Conservation (phyloP, 2,797 vertebrate genomes). For the Sciurus vulgaris region DNA sequence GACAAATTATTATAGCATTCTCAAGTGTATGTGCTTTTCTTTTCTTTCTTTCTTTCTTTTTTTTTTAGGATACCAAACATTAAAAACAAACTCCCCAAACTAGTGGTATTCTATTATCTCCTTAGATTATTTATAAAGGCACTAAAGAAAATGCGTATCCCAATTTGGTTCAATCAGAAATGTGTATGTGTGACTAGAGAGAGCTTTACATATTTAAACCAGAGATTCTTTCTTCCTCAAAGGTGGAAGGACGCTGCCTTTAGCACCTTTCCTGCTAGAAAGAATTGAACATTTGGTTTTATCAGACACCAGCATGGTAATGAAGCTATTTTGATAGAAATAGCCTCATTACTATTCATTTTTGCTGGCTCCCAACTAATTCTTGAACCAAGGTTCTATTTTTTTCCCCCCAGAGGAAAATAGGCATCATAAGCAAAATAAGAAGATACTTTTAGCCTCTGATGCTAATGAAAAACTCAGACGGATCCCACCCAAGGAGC, state of each 20-base stretch:
- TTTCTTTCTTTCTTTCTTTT: not conserved
- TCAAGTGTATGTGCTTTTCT: constrained; percentile 50
- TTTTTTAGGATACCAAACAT: constrained; percentile 69
- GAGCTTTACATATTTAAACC: constrained; percentile 87
- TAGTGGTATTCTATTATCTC: constrained; percentile 75
- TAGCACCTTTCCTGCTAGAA: constrained; percentile 87
- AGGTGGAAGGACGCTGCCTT: constrained; percentile 87
- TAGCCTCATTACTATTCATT: constrained; percentile 90
- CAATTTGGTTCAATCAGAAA: constrained; percentile 66
- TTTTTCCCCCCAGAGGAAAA: constrained; percentile 69
- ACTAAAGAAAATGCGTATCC: constrained; percentile 74
- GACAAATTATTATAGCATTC: constrained; percentile 81
- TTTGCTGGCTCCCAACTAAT: constrained; percentile 88
- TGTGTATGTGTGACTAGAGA: constrained; percentile 69
- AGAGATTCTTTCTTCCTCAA: constrained; percentile 86
- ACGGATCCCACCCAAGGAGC: not conserved
- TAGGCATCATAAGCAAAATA: constrained; percentile 66
- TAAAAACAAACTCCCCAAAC: constrained; percentile 46
- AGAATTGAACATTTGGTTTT: constrained; percentile 90
- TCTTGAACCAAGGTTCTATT: constrained; percentile 88
- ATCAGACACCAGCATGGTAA: constrained; percentile 89
- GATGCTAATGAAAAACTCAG: constrained; percentile 53
- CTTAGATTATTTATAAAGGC: constrained; percentile 82
- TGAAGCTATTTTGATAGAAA: constrained; percentile 90
- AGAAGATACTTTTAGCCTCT: constrained; percentile 76